Conservation (phyloP, 1,140 invertebrate genomes). For the Sitobion miscanthi region DNA sequence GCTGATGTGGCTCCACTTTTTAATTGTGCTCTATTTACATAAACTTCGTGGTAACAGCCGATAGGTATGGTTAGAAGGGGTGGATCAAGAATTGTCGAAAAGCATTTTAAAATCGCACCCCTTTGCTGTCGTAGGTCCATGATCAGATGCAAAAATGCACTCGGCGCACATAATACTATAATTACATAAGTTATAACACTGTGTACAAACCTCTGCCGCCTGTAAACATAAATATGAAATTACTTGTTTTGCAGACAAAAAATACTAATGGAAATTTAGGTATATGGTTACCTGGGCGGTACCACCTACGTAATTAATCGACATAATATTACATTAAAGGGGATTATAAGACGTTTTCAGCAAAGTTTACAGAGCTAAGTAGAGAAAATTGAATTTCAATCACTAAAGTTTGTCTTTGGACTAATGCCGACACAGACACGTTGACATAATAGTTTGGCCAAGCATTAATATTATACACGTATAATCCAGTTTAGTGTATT, state of each 20-base stretch:
- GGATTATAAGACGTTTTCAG: not conserved
- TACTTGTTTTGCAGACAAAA: not conserved
- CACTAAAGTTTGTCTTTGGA: not conserved
- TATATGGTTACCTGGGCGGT: not conserved
- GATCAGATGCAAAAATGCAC: not conserved
- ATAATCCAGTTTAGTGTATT: not conserved
- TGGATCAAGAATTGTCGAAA: not conserved
- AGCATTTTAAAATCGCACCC: not conserved
- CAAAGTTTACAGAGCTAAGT: not conserved
- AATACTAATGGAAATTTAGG: not conserved
- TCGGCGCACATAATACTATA: not conserved
- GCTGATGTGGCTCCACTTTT: not conserved
- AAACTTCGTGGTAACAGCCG: not conserved
- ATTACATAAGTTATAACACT: not conserved
- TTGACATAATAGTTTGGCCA: not conserved
- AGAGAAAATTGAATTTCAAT: not conserved
- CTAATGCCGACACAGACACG: not conserved
- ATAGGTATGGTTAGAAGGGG: not conserved
- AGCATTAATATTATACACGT: not conserved
- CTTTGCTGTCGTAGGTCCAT: rapidly evolving
- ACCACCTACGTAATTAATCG: not conserved
- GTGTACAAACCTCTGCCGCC: not conserved
- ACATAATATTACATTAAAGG: not conserved
- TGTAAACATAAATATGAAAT: not conserved
- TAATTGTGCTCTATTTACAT: not conserved